Base-by-base conservation (phyloP, 2,797 vertebrate species). In the Aphelocoma californica region DNA sequence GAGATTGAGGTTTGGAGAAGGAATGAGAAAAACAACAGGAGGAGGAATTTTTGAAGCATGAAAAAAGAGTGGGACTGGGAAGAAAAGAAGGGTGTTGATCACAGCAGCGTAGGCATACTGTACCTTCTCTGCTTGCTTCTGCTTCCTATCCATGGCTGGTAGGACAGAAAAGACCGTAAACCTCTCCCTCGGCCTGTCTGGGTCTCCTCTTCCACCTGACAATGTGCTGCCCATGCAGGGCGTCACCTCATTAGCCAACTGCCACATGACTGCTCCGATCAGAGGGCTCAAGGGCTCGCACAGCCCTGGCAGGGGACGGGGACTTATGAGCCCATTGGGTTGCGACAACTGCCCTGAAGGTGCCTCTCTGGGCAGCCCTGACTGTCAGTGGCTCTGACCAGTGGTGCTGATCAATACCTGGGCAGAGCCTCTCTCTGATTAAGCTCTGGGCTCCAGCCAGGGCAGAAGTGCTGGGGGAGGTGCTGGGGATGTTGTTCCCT, bases 101-200 rank as follows among this genome's bases (percentile, higher is more conserved):
- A 4, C 21, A 86, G 89, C 65, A 80, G 62, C 1, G 17, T 42
- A 67, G 75, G 60, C 53, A 74, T 97, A 97, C 97, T 90, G 25
- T 98, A 98, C 98, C 98, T 98, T 92, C 91, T 97, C 48, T 72
- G 84, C 77, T 93, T 97, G 94, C 91, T 93, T 80, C 90, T 95
- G 95, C 96, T 94, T 95, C 74, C 97, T 96, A 89, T 97, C 95
- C 98, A 98, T 97, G 96, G 95, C 94, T 90, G 95, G 91, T 74
- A 86, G 95, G 88, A 86, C 96, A 93, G 96, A 94, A 93, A 71
- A 88, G 93, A 73, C 83, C 38, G 88, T 67, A 92, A 93, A 85
- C 47, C 97, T 97, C 97, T 96, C 90, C 93, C 96, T 97, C 90
- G 88, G 97, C 95, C 96, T 97, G 96, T 95, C 94, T 97, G 44